Conservation (phyloP, 2,888 invertebrate genomes). For the Pyrochroa serraticornis region DNA sequence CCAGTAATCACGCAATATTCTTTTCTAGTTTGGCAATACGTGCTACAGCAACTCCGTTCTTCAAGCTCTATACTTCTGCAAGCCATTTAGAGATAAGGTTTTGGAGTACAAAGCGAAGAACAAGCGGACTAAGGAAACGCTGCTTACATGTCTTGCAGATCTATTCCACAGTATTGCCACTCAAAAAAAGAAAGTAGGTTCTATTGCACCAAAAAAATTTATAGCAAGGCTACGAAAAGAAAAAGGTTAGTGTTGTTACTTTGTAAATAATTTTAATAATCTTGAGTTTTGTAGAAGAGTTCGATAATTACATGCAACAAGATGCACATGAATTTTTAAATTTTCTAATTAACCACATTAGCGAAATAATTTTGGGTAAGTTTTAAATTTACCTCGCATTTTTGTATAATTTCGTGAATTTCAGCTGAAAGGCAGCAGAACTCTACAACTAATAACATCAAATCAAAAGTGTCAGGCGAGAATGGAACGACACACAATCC, state of each 20-base stretch:
- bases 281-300: slow-evolving; percentile 78
- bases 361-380: slow-evolving; percentile 94
- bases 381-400: slow-evolving; percentile 27
- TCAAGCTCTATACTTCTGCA: slow-evolving; percentile 99
- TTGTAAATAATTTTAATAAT: slow-evolving; percentile 17
- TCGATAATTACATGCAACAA: slow-evolving; percentile 99
- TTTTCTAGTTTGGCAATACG: slow-evolving; percentile 94
- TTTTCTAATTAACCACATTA: slow-evolving; percentile 97
- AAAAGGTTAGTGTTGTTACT: slow-evolving; percentile 72
- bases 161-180: slow-evolving; percentile 99
- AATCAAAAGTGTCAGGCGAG: slow-evolving; percentile 64
- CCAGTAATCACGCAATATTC: slow-evolving; percentile 4
- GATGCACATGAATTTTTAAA: slow-evolving; percentile 99
- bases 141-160: slow-evolving; percentile 97
- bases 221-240: slow-evolving; percentile 97
- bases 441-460: slow-evolving; percentile 61
- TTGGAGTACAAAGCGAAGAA: slow-evolving; percentile 97
- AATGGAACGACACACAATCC: slow-evolving; percentile 60
- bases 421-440: slow-evolving; percentile 78
- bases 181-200: slow-evolving; percentile 99
- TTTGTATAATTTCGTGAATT: slow-evolving; percentile 37
- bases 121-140: slow-evolving; percentile 94
- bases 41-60: slow-evolving; percentile 99
- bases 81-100: slow-evolving; percentile 98
- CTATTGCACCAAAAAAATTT: slow-evolving; percentile 99